Conservation (phyloP, 2,113 vertebrate species). For the Amblyopsis rosae region DNA sequence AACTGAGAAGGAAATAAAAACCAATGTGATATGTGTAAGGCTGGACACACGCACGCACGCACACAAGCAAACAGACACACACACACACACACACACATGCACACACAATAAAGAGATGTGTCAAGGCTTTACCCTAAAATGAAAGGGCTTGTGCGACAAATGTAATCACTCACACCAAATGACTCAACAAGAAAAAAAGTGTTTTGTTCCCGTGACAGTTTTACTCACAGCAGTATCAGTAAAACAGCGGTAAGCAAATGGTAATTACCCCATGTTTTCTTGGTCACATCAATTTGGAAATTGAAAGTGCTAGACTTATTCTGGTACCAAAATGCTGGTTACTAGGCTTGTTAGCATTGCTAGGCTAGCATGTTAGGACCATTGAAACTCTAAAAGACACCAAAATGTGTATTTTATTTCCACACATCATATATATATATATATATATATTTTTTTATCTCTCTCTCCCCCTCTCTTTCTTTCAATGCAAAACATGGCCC, state of each 20-base stretch:
- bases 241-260: slow-evolving; percentile 65
- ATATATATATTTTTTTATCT: too few relatives aligned
- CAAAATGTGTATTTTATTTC: too few relatives aligned
- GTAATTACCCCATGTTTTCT: slow-evolving; percentile 65
- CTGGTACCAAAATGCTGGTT: not conserved
- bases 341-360: too few relatives aligned
- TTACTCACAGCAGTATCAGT: slow-evolving; percentile 64
- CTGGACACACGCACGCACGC: too few relatives aligned
- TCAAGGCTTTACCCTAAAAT: slow-evolving; percentile 39
- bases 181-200: slow-evolving; percentile 50
- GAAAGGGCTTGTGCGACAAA: slow-evolving; percentile 16
- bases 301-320: slow-evolving; percentile 22
- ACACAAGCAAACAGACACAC: too few relatives aligned
- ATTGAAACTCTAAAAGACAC: not conserved
- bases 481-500: slow-evolving; percentile 55
- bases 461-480: not conserved
- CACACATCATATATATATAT: too few relatives aligned
- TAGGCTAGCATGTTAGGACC: too few relatives aligned
- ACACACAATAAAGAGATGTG: slow-evolving; percentile 24
- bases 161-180: slow-evolving; percentile 56
- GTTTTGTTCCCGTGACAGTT: slow-evolving; percentile 65
- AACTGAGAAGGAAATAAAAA: not conserved
- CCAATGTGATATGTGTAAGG: too few relatives aligned
- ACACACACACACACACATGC: not conserved
- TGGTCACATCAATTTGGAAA: slow-evolving; percentile 20